phyloP scores from a whole-genome alignment of 2,113 vertebrate genomes.

The Catharus bicknelli region DNA sequence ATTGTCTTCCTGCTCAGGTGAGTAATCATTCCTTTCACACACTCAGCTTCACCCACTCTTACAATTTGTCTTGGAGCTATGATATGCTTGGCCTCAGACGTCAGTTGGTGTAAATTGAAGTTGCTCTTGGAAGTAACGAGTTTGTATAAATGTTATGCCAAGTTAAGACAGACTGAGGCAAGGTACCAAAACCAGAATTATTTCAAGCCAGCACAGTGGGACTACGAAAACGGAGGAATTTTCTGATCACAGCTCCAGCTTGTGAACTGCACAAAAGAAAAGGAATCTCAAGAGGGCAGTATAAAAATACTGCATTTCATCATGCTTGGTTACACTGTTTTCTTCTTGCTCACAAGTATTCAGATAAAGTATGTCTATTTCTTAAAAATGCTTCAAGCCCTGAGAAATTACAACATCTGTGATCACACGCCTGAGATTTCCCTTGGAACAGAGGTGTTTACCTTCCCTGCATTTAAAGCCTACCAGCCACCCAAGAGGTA shows the following conservation, averaged over 20 bases:
- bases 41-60: not conserved
- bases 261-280: not conserved
- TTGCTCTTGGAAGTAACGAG: not conserved
- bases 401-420: not conserved
- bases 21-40: slow-evolving; percentile 11
- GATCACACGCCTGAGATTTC: not conserved
- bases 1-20: not conserved
- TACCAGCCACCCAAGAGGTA: not conserved
- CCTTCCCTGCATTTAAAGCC: not conserved
- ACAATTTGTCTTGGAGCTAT: not conserved
- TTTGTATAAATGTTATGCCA: not conserved
- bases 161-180: not conserved
- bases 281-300: not conserved
- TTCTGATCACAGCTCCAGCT: not conserved
- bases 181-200: slow-evolving; percentile 21
- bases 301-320: not conserved
- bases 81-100: not conserved
- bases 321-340: not conserved
- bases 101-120: not conserved
- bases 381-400: not conserved
- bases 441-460: not conserved
- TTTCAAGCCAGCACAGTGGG: not conserved
- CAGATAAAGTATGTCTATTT: not conserved
- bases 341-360: not conserved
- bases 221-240: not conserved